A percentile compares a stretch with the other conserved stretches of the same genome.
Evolutionary conservation across 53 echinoderm and acorn worm species (phyloP).

Genomic region (Luidia sarsii): DNA sequence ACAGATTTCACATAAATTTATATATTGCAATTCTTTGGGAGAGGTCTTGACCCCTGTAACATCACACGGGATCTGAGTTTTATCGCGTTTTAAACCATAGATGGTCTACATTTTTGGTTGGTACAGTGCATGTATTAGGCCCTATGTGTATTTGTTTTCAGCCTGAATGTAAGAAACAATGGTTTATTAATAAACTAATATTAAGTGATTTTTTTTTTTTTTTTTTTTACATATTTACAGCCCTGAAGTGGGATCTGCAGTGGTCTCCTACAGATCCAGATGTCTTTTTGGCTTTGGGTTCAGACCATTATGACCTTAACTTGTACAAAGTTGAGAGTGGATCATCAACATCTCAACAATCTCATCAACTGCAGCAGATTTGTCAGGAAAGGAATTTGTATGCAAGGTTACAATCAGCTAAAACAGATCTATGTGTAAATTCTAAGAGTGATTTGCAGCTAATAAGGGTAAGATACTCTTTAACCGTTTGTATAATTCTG

Average conservation of each 20-base stretch:
- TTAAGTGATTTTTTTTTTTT: no score
- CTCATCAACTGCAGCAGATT: constrained; percentile 49
- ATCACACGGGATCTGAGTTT: no score
- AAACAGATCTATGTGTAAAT: constrained; percentile 57
- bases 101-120: no score
- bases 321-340: constrained; percentile 46
- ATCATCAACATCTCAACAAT: not conserved
- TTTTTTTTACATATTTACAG: not conserved
- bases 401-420: constrained; percentile 54
- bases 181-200: no score
- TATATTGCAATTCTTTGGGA: no score
- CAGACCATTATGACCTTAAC: constrained; percentile 69
- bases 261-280: constrained; percentile 73
- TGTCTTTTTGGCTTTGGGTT: constrained; percentile 64
- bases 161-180: no score
- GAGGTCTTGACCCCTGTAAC: no score
- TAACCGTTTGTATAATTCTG: no score
- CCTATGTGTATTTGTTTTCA: no score
- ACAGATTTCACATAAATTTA: no score
- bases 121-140: no score
- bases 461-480: constrained; percentile 67
- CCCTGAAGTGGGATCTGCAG: constrained; percentile 73
- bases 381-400: constrained; percentile 34
- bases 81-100: no score
- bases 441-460: constrained; percentile 59